Evolutionary conservation across 2,797 vertebrate species (phyloP).

Genomic region (Pteronotus mesoamericanus): DNA sequence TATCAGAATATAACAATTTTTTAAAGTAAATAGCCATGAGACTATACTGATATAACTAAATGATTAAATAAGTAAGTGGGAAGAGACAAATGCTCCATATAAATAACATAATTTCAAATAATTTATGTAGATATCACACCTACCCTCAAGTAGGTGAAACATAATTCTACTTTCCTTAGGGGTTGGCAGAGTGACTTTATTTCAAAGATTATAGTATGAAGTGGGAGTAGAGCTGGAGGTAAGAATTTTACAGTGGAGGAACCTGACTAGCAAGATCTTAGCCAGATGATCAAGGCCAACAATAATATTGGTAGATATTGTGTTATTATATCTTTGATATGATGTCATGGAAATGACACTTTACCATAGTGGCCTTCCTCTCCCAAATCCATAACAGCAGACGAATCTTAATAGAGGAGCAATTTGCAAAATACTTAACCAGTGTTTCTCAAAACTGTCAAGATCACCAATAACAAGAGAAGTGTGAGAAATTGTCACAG

Average conservation of each 20-base stretch:
- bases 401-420: background rate
- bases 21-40: background rate
- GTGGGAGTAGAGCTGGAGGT: accelerated
- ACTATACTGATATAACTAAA: background rate
- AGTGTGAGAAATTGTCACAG: background rate
- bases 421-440: background rate
- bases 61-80: background rate
- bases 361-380: background rate
- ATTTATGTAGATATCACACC: background rate
- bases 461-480: background rate
- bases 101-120: background rate
- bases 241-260: background rate
- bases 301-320: background rate
- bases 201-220: background rate
- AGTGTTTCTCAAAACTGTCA: background rate
- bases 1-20: background rate
- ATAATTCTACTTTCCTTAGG: background rate
- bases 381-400: background rate
- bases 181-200: background rate
- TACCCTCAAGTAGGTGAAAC: background rate
- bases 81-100: background rate
- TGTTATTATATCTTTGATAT: background rate
- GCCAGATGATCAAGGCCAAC: background rate
- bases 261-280: background rate
- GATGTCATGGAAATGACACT: background rate